A percentile compares a stretch with the other conserved stretches of the same genome.
Conservation (phyloP, 2,797 vertebrate genomes). For the Knipowitschia caucasica region DNA sequence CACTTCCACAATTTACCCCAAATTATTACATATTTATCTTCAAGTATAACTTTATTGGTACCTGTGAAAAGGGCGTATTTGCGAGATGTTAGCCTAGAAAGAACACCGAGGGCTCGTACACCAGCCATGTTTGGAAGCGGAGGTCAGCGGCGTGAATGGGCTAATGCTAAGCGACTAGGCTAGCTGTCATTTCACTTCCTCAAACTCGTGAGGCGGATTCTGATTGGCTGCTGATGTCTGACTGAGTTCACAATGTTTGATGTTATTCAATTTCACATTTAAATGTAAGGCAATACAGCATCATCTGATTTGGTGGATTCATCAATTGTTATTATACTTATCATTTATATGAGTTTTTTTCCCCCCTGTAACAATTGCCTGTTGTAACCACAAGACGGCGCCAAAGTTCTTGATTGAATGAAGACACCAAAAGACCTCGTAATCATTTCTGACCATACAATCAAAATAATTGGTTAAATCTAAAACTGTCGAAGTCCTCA, state of each 20-base stretch:
- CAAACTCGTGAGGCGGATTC: neutral
- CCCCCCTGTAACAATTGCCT: constrained; percentile 17
- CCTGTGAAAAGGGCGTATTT: constrained; percentile 67
- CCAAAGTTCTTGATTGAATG: too few relatives aligned
- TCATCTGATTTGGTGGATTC: neutral
- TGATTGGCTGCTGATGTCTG: constrained; percentile 48
- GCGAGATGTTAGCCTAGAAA: constrained; percentile 62
- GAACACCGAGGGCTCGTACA: constrained; percentile 70
- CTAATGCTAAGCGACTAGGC: constrained; percentile 7
- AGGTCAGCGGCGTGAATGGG: constrained; percentile 58
- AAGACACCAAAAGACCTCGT: neutral
- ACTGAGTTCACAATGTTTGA: too few relatives aligned
- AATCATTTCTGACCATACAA: too few relatives aligned
- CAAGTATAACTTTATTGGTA: constrained; percentile 18
- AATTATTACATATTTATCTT: neutral
- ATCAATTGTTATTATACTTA: neutral
- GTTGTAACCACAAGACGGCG: constrained; percentile 40
- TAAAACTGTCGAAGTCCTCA: too few relatives aligned
- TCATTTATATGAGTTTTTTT: neutral
- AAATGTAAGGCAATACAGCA: too few relatives aligned
- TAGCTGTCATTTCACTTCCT: constrained; percentile 41
- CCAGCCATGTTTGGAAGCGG: constrained; percentile 73
- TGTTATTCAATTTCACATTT: too few relatives aligned
- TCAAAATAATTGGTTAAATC: too few relatives aligned
- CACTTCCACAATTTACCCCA: neutral